A percentile compares a stretch with the other conserved stretches of the same genome.
phyloP scores from a whole-genome alignment of 2,113 vertebrate species.

The Aspiorhynchus laticeps region DNA sequence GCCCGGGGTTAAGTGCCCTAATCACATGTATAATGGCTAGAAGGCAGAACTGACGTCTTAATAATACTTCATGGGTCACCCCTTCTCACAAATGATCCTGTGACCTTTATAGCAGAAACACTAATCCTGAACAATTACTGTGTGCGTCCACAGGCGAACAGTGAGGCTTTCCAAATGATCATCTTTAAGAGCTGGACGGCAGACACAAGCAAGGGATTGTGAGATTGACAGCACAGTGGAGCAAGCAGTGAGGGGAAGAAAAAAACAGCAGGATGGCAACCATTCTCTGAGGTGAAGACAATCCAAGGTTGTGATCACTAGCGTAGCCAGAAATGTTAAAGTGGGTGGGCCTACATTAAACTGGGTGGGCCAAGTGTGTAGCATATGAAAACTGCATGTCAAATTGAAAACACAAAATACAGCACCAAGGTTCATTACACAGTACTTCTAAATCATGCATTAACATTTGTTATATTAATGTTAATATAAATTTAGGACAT shows the following conservation, averaged over 20 bases:
- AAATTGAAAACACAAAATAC: no score
- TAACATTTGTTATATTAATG: no score
- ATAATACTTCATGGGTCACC: not conserved
- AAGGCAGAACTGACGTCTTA: not conserved
- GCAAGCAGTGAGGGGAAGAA: no score
- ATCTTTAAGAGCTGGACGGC: not conserved
- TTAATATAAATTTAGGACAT: no score
- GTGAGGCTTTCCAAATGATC: not conserved
- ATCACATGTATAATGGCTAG: not conserved
- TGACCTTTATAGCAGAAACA: constrained; percentile 1
- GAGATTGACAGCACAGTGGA: not conserved
- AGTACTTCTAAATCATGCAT: no score
- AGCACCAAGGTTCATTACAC: no score
- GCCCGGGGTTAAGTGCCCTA: constrained; percentile 2
- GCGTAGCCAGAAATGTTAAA: no score
- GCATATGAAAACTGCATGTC: no score
- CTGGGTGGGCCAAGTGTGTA: no score
- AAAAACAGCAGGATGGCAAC: not conserved
- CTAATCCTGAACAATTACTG: not conserved
- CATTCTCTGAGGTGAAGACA: not conserved
- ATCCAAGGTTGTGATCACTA: not conserved
- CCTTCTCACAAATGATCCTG: not conserved
- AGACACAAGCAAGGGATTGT: not conserved
- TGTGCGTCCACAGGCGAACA: not conserved
- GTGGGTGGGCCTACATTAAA: no score